Evolutionary conservation across 2,113 vertebrate genomes (phyloP).

Genomic region (Dermatemys mawii): DNA sequence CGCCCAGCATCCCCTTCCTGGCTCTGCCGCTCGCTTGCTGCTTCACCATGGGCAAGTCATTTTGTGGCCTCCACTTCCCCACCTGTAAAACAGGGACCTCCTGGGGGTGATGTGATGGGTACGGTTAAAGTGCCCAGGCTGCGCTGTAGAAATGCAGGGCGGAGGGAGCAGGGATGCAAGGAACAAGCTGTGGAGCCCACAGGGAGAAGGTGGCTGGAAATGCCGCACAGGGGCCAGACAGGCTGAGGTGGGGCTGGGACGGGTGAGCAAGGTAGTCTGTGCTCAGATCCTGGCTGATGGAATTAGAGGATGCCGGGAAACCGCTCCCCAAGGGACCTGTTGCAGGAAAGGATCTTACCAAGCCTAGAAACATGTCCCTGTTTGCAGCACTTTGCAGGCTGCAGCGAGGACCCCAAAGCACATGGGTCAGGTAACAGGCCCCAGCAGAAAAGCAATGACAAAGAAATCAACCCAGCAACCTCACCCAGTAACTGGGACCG

Average conservation of each 20-base stretch:
- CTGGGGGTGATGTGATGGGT: not conserved
- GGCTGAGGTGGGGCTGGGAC: too few relatives aligned
- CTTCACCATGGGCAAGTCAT: not conserved
- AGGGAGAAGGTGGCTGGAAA: not conserved
- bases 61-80: not conserved
- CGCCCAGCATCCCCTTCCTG: not conserved
- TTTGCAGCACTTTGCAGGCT: not conserved
- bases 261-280: not conserved
- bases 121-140: too few relatives aligned
- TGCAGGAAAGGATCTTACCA: not conserved
- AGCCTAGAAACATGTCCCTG: not conserved
- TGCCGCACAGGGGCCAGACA: not conserved
- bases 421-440: not conserved
- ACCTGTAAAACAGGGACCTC: not conserved
- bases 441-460: not conserved
- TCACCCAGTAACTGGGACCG: not conserved
- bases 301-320: not conserved
- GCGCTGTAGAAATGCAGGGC: not conserved
- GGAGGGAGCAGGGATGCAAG: not conserved
- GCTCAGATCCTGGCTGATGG: not conserved
- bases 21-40: not conserved
- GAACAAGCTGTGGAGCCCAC: not conserved
- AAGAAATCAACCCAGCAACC: not conserved
- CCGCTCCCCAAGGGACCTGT: not conserved
- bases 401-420: not conserved